Percentiles rank a stretch among this genome's conserved stretches.
These are phyloP conservation scores for Protula sp. DNA, from an alignment of 2,888 invertebrate genomes.

Conservation along the genomic window DNA sequence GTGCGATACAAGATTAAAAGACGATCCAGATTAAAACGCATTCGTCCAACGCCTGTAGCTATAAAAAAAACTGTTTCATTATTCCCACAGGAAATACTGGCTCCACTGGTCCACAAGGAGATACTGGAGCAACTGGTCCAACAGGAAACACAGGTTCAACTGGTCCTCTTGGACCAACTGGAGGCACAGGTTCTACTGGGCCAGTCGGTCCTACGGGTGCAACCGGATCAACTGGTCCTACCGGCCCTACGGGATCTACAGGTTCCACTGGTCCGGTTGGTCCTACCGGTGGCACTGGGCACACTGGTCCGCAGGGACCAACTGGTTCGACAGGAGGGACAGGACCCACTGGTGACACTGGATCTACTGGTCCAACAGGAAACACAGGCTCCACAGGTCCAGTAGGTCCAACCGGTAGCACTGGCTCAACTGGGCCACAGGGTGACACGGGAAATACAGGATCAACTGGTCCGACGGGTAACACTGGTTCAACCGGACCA, in stretches of 20 bases:
- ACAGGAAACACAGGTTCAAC: slow-evolving; percentile 4
- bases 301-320: background rate
- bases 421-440: background rate
- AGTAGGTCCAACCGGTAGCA: slow-evolving; percentile 1
- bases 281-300: slow-evolving; percentile 3
- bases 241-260: slow-evolving; percentile 3
- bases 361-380: background rate
- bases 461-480: background rate
- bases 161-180: slow-evolving; percentile 2
- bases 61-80: no score
- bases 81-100: slow-evolving; percentile 6
- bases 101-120: slow-evolving; percentile 1
- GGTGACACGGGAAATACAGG: slow-evolving; percentile 2
- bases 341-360: background rate
- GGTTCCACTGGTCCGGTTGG: slow-evolving; percentile 4
- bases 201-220: background rate
- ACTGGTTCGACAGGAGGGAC: background rate
- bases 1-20: no score
- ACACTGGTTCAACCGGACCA: background rate
- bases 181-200: background rate
- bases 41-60: no score
- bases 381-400: slow-evolving; percentile 1
- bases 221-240: background rate
- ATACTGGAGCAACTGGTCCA: slow-evolving; percentile 4
- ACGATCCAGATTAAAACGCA: no score